phyloP scores from a whole-genome alignment of 2,888 invertebrate genomes.

The Drosophila nr. medialis region DNA sequence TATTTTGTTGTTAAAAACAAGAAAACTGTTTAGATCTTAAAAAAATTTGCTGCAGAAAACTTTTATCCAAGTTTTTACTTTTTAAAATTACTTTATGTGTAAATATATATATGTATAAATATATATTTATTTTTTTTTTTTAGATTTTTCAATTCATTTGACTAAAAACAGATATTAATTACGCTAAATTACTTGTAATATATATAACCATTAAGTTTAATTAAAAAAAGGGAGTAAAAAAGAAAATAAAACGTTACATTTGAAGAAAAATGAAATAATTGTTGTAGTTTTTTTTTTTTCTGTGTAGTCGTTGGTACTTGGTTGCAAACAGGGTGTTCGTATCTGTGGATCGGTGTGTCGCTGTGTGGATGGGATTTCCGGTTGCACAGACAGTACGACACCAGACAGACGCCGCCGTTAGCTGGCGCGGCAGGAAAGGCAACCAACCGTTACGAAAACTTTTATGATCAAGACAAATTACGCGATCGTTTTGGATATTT shows the following conservation, averaged over 20 bases:
- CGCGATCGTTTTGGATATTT: constrained; percentile 56
- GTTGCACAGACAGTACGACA: constrained; percentile 37
- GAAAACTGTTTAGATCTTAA: constrained; percentile 76
- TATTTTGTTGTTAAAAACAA: constrained; percentile 76
- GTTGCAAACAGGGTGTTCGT: constrained; percentile 23
- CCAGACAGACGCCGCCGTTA: constrained; percentile 42
- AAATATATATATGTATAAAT: constrained; percentile 25
- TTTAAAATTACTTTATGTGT: constrained; percentile 72
- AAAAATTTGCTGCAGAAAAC: constrained; percentile 61
- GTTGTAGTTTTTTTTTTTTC: constrained; percentile 36
- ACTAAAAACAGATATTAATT: constrained; percentile 78
- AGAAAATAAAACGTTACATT: constrained; percentile 69
- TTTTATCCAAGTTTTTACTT: constrained; percentile 44
- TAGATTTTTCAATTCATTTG: constrained; percentile 66
- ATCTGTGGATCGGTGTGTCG: constrained; percentile 21
- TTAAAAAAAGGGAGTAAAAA: constrained; percentile 56
- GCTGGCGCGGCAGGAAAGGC: constrained; percentile 8
- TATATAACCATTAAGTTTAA: constrained; percentile 75
- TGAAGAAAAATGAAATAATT: constrained; percentile 61
- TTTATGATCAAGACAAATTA: constrained; percentile 48
- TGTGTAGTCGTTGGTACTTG: constrained; percentile 36
- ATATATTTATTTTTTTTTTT: constrained; percentile 54
- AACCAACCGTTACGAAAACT: constrained; percentile 36
- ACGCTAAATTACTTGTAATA: constrained; percentile 75
- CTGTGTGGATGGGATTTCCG: constrained; percentile 18